Evolutionary conservation across 2,113 vertebrate genomes (phyloP).

Genomic region (Nesogale talazaci): DNA sequence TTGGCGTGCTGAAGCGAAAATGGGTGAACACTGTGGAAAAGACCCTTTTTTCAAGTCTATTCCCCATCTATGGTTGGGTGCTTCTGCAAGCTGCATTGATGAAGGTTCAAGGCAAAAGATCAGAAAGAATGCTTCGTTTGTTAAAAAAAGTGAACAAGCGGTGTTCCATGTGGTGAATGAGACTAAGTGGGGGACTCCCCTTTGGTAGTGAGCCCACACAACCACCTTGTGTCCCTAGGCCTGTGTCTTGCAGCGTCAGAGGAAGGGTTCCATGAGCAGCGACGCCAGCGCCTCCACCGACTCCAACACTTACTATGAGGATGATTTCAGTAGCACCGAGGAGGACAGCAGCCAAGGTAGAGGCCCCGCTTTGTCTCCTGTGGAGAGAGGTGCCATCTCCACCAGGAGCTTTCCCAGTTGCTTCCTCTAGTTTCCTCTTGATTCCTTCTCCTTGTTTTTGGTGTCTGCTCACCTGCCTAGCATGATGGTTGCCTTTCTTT

Average conservation of each 20-base stretch:
- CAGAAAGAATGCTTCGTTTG: not conserved
- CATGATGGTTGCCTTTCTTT: not conserved
- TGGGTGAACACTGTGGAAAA: not conserved
- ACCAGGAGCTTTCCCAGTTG: not conserved
- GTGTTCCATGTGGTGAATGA: not conserved
- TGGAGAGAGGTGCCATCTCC: not conserved
- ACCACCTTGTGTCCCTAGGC: conserved; percentile 85
- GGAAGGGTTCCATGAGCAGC: conserved; percentile 98
- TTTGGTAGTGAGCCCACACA: not conserved
- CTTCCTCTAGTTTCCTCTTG: not conserved
- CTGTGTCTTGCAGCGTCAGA: conserved; percentile 97
- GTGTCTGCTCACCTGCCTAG: not conserved
- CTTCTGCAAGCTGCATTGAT: not conserved
- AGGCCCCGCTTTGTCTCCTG: not conserved
- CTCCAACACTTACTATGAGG: conserved; percentile 99
- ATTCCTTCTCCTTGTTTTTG: not conserved
- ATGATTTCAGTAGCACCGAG: conserved; percentile 99
- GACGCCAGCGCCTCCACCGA: conserved; percentile 98
- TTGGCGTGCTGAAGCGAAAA: not conserved
- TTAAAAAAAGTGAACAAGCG: not conserved
- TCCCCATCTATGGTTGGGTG: not conserved
- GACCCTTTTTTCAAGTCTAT: not conserved
- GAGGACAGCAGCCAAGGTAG: conserved; percentile 99
- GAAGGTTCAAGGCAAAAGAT: not conserved
- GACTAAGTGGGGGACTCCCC: not conserved